phyloP scores from a whole-genome alignment of 2,888 invertebrate genomes.

The Synergus japonicus region DNA sequence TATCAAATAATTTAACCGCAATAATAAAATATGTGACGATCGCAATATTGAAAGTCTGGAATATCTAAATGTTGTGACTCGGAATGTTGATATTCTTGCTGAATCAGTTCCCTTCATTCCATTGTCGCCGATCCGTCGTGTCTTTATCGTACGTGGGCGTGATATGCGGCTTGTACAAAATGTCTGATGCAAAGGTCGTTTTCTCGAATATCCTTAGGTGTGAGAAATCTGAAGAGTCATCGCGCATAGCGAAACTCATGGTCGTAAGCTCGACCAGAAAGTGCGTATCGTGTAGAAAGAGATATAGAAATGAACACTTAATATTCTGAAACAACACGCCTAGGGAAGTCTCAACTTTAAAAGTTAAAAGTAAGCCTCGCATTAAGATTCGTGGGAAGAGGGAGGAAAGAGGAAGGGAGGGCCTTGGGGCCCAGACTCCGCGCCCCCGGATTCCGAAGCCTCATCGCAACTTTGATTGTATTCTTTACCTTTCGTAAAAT shows the following conservation, averaged over 20 bases:
- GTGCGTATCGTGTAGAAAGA: constrained; percentile 2
- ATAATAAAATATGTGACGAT: too few species aligned
- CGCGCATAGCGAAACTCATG: constrained; percentile 45
- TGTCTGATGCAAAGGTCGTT: constrained; percentile 13
- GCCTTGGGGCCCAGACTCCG: constrained; percentile 33
- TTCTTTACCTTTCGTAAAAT: not conserved
- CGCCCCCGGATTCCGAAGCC: constrained; percentile 27
- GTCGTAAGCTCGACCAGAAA: constrained; percentile 36
- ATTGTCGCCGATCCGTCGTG: constrained; percentile 14
- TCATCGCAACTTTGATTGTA: not conserved
- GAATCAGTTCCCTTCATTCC: constrained; percentile 7
- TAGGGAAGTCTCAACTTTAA: not conserved
- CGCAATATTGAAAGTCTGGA: not conserved
- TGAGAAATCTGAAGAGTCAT: constrained; percentile 61
- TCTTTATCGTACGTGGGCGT: constrained; percentile 13
- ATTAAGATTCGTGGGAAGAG: not conserved
- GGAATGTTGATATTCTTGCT: constrained; percentile 9
- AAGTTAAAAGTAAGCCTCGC: not conserved
- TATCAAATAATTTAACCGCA: too few species aligned
- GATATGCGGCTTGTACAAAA: constrained; percentile 1
- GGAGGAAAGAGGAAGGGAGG: constrained; percentile 14
- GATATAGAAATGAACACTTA: not conserved
- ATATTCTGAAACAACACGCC: constrained; percentile 20
- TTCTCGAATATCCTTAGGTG: constrained; percentile 43
- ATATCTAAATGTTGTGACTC: not conserved